Base-by-base conservation (phyloP, 1,140 invertebrate species). In the Zaprionus vittiger region DNA sequence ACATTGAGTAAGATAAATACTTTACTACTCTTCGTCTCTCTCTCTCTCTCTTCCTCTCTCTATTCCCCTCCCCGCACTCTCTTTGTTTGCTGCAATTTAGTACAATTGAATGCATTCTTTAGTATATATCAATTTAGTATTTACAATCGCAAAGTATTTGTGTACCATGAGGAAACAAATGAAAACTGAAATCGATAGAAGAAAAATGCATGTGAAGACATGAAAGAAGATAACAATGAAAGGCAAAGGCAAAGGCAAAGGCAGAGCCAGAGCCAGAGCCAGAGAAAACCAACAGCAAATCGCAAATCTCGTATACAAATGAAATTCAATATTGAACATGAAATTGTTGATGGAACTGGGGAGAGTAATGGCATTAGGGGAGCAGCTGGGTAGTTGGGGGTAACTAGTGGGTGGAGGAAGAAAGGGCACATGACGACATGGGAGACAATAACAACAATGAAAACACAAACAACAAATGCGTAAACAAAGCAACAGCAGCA, bases 241-340 rank as follows among this genome's bases (percentile, higher is more conserved):
- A 31, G 28, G 12, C 37, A 59, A 67, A 69, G 24, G 5, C 7
- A 44, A 4, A 17, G 41, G 6, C 5, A 17, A 7, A 2, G 41
- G 2, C 14, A 17, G n/a, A 2, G 41, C 6, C 14, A 17, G n/a
- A 2, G 41, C 6, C 14, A 17, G n/a, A 2, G 41, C 6, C 14
- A 41, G 41, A 7, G 37, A 59, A 37, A 41, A 59, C 9, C 37
- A 57, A 59, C 31, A 65, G 20, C 14, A 47, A 41, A 59, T 44
- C 34, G 63, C 31, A 34, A 34, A 34, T 34, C 31, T 34, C 31
- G 31, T 54, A 54, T 24, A 71, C 38, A 38, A 71, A 67, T 57
- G 70, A 73, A 73, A 73, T 73, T 73, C 24, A 73, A 73, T 73
- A 73, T 67, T 38, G 52, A 72, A 57, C 61, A 56, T 38, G 31